Evolutionary conservation across 2,888 invertebrate species (phyloP), one percentile per base, ranked within the genome.

Genomic region (Pyrocoelia pectoralis): DNA sequence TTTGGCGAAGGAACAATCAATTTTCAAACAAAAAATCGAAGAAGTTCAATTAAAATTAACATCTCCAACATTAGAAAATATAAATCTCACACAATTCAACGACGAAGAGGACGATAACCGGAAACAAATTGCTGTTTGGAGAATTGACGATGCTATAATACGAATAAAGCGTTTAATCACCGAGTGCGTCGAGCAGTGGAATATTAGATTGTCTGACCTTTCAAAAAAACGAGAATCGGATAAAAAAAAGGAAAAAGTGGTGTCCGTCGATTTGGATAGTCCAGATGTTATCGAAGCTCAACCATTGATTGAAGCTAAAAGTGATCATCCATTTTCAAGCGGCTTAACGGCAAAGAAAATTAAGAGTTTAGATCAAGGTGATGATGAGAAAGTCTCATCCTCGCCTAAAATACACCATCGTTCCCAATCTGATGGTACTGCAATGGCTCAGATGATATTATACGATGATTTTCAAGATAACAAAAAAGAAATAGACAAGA

Each of bases 11-110:
- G 92, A 93, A 67, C 91, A 92, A 73, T 83, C 86, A 33, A 81
- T 84, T 52, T 94, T 95, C 76, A 92, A 92, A 69, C 89, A 89
- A 62, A 91, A 90, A 79, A 89, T 92, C 65, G 94, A 94, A 75
- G 90, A 91, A 69, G 88, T 94, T 57, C 94, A 95, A 75, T 78
- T 92, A 19, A 89, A 90, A 62, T 81, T 93, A 33, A 90, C 91
- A 0, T 88, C 90, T 0, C 87, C 89, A 1, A 85, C 85, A 0
- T 79, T 89, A 2, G 87, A 88, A 69, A 84, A 83, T 56, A 84
- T 85, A 50, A 78, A 77, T 33, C 75, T 62, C 14, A 57, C 74
- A n/a, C n/a, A n/a, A 50, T 79, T 79, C 62, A 70, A 72, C 14
- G 71, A 74, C 56, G 24, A 43, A 17, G 60, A 50, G 61, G 68